Evolutionary conservation across 1,140 invertebrate species (phyloP), one percentile per base, ranked within the genome.

Genomic region (Diabrotica virgifera): DNA sequence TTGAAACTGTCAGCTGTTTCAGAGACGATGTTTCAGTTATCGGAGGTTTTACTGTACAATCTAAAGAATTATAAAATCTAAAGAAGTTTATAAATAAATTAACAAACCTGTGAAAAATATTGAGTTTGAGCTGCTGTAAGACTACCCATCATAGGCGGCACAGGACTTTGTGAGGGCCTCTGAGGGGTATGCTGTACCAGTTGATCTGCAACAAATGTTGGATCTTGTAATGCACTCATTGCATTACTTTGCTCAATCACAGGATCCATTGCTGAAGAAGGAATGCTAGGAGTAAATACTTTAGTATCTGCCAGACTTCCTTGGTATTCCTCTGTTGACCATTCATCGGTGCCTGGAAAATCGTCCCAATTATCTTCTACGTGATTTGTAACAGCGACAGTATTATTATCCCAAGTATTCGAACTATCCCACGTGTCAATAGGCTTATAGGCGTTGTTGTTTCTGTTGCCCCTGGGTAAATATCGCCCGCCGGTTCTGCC

Each of bases 241-340:
- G 40, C 40, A 10, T n/a, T n/a, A 10, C 8, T 46, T 52, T 51
- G 58, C 13, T 58, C 51, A 7, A 13, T 14, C 3, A 40, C 9
- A 6, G 65, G 53, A 36, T 67, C 66, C 11, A 9, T 65, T 52
- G 66, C 36, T 0, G 52, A 38, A 0, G 65, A 40, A 40, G 64
- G 76, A 68, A 64, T 81, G 72, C 89, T 92, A 36, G 91, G 89
- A 40, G 92, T 94, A 74, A 95, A 95, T 57, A 97, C 94, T 83
- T 96, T 96, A n/a, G 92, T 95, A 76, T 97, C 95, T 61, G 93
- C 90, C 61, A 96, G 82, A 66, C 92, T 95, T 62, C 94, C 94
- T 9, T 93, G 94, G 82, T 95, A 97, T 76, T 95, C 93, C 80
- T 96, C 94, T 75, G 95, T 94, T 78, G 94, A 94, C 95, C 94